These are phyloP conservation scores for Calliphora vicina DNA, from an alignment of 1,140 invertebrate genomes.

Conservation along the genomic window DNA sequence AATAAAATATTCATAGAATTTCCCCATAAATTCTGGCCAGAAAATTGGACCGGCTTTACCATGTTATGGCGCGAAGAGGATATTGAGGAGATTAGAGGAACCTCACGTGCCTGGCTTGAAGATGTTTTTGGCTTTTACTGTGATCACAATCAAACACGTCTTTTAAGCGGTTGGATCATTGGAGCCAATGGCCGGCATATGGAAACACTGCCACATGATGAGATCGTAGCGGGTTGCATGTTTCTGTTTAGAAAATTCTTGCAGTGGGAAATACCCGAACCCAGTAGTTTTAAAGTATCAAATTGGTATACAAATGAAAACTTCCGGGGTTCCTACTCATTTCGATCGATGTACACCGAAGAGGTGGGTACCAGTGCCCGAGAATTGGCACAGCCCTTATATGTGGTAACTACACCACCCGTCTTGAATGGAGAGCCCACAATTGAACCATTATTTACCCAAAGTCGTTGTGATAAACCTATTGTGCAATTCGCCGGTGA, in stretches of 20 bases:
- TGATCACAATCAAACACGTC: conserved; percentile 71
- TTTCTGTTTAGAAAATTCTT: conserved; percentile 64
- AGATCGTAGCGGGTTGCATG: conserved; percentile 64
- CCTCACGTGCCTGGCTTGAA: conserved; percentile 68
- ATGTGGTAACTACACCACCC: conserved; percentile 47
- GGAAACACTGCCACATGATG: conserved; percentile 66
- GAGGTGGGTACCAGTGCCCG: conserved; percentile 64
- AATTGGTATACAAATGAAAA: conserved; percentile 74
- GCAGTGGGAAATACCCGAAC: conserved; percentile 53
- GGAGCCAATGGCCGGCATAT: conserved; percentile 68
- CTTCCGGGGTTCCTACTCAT: conserved; percentile 76
- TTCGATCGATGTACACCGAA: conserved; percentile 70
- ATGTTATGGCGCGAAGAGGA: conserved; percentile 68
- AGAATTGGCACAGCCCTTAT: conserved; percentile 64
- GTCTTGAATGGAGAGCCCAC: conserved; percentile 40
- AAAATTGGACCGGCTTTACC: conserved; percentile 64
- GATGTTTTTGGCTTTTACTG: conserved; percentile 74
- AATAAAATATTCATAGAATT: conserved; percentile 83
- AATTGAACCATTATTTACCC: conserved; percentile 37
- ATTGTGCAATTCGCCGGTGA: conserved; percentile 78
- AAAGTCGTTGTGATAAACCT: conserved; percentile 64
- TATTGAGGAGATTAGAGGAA: conserved; percentile 66
- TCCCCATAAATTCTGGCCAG: conserved; percentile 73
- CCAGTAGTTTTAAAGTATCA: conserved; percentile 55
- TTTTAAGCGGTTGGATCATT: conserved; percentile 73